phyloP scores from a whole-genome alignment of 2,888 invertebrate species.

The Tipula confusa region DNA sequence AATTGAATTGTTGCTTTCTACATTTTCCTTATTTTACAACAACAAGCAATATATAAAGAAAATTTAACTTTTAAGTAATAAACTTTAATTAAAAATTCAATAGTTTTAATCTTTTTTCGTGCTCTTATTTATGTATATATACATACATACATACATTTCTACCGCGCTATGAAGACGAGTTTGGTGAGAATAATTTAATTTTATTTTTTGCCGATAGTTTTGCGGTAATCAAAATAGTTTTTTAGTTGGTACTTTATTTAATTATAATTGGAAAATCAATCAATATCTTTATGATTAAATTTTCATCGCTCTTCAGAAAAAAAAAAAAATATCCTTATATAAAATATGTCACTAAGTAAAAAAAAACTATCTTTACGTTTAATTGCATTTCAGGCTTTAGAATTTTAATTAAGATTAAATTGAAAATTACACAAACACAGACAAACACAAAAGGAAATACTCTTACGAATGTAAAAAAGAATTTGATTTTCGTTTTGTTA shows the following conservation, averaged over 20 bases:
- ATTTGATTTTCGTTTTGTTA: background rate
- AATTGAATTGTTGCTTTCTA: constrained; percentile 12
- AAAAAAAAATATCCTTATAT: background rate
- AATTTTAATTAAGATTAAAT: constrained; percentile 12
- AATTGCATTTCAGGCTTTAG: background rate
- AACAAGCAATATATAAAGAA: background rate
- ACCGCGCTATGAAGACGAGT: background rate
- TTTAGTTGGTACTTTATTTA: background rate
- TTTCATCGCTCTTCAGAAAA: background rate
- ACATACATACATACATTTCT: too few species aligned
- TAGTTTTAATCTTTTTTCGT: background rate
- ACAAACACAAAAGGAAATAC: background rate
- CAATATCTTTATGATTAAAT: background rate
- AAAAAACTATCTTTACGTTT: background rate
- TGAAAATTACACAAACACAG: background rate
- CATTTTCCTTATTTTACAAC: background rate
- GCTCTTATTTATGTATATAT: background rate
- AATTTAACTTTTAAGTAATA: constrained; percentile 13
- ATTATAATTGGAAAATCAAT: constrained; percentile 25
- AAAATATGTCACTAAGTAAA: background rate
- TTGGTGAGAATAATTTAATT: background rate
- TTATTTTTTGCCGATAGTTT: background rate
- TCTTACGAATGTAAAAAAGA: background rate
- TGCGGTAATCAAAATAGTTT: background rate
- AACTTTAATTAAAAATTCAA: constrained; percentile 20